A percentile compares a stretch with the other conserved stretches of the same genome.
phyloP scores from a whole-genome alignment of 1,140 invertebrate genomes.

The Drosophila oshimai region DNA sequence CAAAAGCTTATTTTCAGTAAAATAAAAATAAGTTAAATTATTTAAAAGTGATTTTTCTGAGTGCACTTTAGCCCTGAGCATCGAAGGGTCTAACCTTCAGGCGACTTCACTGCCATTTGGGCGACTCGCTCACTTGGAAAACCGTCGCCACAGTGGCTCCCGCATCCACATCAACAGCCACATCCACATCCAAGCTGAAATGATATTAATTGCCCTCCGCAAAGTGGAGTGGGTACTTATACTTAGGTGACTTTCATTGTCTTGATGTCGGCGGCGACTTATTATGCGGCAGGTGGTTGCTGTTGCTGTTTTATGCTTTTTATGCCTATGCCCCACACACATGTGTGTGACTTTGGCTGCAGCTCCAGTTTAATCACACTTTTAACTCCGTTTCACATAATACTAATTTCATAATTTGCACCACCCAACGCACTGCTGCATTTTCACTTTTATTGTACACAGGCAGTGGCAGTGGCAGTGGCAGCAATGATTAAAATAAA shows the following conservation, averaged over 20 bases:
- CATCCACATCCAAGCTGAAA: conserved; percentile 37
- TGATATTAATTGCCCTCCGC: conserved; percentile 67
- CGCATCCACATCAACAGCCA: conserved; percentile 4
- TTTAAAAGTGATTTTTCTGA: not conserved
- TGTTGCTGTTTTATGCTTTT: conserved; percentile 1
- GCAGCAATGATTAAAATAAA: conserved; percentile 34
- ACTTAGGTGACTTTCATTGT: conserved; percentile 68
- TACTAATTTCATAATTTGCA: conserved; percentile 76
- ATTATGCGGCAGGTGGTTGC: conserved; percentile 50
- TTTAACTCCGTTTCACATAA: conserved; percentile 77
- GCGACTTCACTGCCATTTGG: conserved; percentile 13
- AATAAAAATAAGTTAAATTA: not conserved
- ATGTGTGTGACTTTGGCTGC: conserved; percentile 34
- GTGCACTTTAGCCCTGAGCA: conserved; percentile 12
- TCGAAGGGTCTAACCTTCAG: conserved; percentile 16
- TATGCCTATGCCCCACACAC: not conserved
- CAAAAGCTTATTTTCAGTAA: too few species aligned
- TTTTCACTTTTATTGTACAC: conserved; percentile 66
- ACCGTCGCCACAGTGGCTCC: not conserved
- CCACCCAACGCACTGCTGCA: conserved; percentile 45
- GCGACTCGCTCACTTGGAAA: conserved; percentile 43
- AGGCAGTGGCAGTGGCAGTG: too few species aligned
- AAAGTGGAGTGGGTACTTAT: conserved; percentile 18
- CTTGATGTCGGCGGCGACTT: conserved; percentile 42
- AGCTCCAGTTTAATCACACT: conserved; percentile 71